Percentiles rank a stretch among this genome's conserved stretches.
phyloP scores from a whole-genome alignment of 2,888 invertebrate species.

The Trypoxylon attenuatum region DNA sequence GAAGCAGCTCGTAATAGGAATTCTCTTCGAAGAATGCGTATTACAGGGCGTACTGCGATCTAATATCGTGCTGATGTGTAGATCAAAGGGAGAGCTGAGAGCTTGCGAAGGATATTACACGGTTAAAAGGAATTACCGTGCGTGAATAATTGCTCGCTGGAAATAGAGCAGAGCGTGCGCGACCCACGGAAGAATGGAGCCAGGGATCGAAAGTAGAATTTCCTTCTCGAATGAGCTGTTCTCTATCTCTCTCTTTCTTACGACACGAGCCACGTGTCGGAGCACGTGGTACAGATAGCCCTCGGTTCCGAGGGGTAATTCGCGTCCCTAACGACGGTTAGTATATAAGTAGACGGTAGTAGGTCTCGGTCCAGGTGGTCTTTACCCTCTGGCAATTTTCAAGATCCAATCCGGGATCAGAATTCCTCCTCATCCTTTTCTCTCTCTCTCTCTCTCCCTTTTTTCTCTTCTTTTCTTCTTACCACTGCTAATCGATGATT shows the following conservation, averaged over 20 bases:
- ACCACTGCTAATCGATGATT: conserved; percentile 52
- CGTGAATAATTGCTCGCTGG: neutral
- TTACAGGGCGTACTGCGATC: conserved; percentile 3
- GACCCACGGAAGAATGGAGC: conserved; percentile 1
- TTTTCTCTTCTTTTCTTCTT: conserved; percentile 10
- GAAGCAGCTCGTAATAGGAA: neutral
- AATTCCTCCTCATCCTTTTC: conserved; percentile 7
- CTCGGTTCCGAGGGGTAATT: conserved; percentile 14
- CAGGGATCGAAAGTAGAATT: conserved; percentile 24
- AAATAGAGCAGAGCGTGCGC: neutral
- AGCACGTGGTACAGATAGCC: conserved; percentile 15
- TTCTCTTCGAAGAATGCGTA: neutral
- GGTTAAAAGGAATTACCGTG: neutral
- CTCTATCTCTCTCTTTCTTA: no score
- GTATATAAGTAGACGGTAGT: conserved; percentile 22
- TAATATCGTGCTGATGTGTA: no score
- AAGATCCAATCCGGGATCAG: neutral
- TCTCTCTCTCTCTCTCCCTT: no score
- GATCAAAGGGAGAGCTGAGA: neutral
- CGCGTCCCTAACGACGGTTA: conserved; percentile 22
- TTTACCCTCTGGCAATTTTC: conserved; percentile 15
- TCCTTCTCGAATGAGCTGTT: conserved; percentile 26
- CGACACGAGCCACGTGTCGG: conserved; percentile 11
- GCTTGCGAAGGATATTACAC: neutral
- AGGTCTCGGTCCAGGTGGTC: conserved; percentile 27